A percentile compares a stretch with the other conserved stretches of the same genome.
These are phyloP conservation scores for Penaeus monodon DNA, from an alignment of 2,888 invertebrate species.

Conservation along the genomic window DNA sequence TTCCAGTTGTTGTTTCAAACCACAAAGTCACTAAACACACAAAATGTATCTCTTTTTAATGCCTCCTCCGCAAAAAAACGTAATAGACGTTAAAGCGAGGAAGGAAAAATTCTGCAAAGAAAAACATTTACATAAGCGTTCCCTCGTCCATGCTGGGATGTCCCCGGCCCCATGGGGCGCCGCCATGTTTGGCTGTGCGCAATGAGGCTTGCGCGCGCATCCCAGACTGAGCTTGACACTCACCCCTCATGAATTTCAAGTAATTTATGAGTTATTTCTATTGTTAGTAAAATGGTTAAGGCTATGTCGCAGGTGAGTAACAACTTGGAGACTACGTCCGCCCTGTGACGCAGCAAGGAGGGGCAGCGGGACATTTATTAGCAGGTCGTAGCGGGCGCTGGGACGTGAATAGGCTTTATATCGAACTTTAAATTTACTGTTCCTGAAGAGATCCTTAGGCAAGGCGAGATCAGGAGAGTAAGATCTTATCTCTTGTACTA, in stretches of 20 bases:
- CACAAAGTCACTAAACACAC: conserved; percentile 40
- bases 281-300: conserved; percentile 51
- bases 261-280: conserved; percentile 59
- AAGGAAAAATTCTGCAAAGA: conserved; percentile 37
- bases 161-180: conserved; percentile 19
- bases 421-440: no score
- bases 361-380: no score
- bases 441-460: no score
- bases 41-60: conserved; percentile 26
- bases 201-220: conserved; percentile 43
- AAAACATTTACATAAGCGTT: conserved; percentile 46
- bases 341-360: conserved; percentile 14
- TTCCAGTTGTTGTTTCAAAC: conserved; percentile 34
- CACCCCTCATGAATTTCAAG: conserved; percentile 56
- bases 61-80: no score
- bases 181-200: conserved; percentile 53
- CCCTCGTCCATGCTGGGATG: conserved; percentile 43
- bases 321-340: neutral
- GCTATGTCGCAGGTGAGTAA: conserved; percentile 46
- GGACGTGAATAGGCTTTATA: no score
- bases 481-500: no score
- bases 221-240: conserved; percentile 45
- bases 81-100: neutral
- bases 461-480: no score
- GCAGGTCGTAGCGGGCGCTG: no score